Percentiles rank a stretch among this genome's conserved stretches.
phyloP scores from a whole-genome alignment of 2,888 invertebrate species.

The Drosophila testacea region DNA sequence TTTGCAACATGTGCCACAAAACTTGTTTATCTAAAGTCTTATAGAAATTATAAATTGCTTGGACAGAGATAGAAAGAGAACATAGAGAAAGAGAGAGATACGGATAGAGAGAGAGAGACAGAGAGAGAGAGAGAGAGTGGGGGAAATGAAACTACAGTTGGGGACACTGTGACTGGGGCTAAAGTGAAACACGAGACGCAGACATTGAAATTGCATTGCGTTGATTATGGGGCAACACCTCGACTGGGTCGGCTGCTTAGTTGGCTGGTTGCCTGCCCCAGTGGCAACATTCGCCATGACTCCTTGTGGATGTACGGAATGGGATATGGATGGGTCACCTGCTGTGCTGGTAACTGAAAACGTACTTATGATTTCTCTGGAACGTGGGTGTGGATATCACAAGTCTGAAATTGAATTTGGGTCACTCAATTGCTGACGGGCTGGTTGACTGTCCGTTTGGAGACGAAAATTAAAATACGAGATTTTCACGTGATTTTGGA shows the following conservation, averaged over 20 bases:
- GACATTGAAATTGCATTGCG: slow-evolving; percentile 80
- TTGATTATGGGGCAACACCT: slow-evolving; percentile 73
- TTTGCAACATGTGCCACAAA: slow-evolving; percentile 35
- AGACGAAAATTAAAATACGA: slow-evolving; percentile 47
- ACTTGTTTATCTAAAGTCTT: slow-evolving; percentile 26
- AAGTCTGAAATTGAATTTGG: slow-evolving; percentile 74
- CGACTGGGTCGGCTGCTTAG: slow-evolving; percentile 17
- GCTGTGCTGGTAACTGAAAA: slow-evolving; percentile 79
- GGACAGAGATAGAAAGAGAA: neutral
- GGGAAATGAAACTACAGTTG: neutral
- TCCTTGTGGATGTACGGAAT: neutral
- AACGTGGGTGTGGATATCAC: slow-evolving; percentile 25
- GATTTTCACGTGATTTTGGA: slow-evolving; percentile 31
- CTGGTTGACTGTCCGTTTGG: neutral
- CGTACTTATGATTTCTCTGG: slow-evolving; percentile 71
- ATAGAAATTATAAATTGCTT: slow-evolving; percentile 37
- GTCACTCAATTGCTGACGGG: slow-evolving; percentile 62
- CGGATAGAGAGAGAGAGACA: neutral
- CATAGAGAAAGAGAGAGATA: neutral
- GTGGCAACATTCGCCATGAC: slow-evolving; percentile 4
- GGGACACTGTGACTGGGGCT: slow-evolving; percentile 24
- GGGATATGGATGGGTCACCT: slow-evolving; percentile 54
- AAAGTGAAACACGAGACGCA: slow-evolving; percentile 69
- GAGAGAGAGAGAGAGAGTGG: neutral
- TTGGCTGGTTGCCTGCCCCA: slow-evolving; percentile 10